Percentiles rank a stretch among this genome's conserved stretches.
phyloP scores from a whole-genome alignment of 1,140 invertebrate species.

The Ericerus pela region DNA sequence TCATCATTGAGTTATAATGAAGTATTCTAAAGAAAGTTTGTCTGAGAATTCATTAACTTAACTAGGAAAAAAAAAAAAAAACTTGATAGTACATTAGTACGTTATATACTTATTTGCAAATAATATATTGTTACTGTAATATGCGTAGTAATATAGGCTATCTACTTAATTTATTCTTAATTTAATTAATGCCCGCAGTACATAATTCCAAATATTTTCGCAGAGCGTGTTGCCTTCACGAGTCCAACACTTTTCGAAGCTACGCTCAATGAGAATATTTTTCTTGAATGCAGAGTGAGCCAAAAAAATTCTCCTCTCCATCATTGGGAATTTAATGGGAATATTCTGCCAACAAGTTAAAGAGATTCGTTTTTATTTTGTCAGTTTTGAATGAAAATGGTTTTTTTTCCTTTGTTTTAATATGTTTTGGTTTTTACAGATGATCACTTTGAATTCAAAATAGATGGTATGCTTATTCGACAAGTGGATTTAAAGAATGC shows the following conservation, averaged over 20 bases:
- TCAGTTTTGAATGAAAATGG: not conserved
- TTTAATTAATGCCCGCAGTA: no score
- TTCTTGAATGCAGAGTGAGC: not conserved
- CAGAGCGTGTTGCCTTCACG: not conserved
- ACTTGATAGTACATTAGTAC: no score
- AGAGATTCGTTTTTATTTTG: not conserved
- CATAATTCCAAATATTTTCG: no score
- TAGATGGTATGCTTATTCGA: not conserved
- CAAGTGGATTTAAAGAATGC: not conserved
- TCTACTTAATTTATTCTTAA: no score
- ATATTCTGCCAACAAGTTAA: not conserved
- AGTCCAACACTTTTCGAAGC: not conserved
- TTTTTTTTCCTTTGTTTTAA: no score
- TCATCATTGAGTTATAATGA: no score
- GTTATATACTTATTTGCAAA: no score
- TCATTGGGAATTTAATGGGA: constrained; percentile 1
- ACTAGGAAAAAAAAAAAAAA: no score
- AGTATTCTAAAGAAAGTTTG: no score
- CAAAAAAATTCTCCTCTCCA: not conserved
- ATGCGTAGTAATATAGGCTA: no score
- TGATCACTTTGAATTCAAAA: not conserved
- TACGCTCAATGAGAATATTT: not conserved
- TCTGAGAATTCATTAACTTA: no score
- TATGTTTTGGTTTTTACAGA: not conserved
- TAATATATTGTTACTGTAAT: no score